These are phyloP conservation scores for Esperia sulphurella DNA, from an alignment of 2,888 invertebrate species.

Conservation along the genomic window DNA sequence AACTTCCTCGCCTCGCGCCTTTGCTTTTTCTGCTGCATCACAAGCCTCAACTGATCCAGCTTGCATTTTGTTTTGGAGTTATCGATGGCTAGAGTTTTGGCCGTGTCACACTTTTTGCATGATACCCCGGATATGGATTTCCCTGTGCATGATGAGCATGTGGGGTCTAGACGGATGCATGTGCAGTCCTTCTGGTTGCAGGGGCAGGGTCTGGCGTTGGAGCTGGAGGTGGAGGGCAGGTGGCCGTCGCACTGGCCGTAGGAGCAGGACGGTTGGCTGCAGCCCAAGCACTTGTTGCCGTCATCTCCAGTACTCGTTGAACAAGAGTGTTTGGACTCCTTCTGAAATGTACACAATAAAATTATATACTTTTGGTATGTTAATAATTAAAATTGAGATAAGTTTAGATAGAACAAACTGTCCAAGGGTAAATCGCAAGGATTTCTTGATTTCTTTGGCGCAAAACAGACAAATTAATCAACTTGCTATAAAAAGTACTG, in stretches of 20 bases:
- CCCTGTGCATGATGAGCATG: conserved; percentile 38
- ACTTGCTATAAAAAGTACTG: no score
- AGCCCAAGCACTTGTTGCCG: conserved; percentile 42
- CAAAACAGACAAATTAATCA: no score
- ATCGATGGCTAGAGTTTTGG: conserved; percentile 80
- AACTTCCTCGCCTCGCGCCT: conserved; percentile 88
- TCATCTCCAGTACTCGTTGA: conserved; percentile 37
- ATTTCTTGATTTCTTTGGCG: no score
- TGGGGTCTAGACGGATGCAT: conserved; percentile 34
- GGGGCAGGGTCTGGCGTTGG: conserved; percentile 16
- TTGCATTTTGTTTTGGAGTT: conserved; percentile 91
- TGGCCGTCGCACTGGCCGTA: conserved; percentile 64
- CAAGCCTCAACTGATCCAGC: conserved; percentile 90
- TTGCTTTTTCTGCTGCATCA: conserved; percentile 94
- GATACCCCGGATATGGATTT: conserved; percentile 30
- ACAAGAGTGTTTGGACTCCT: conserved; percentile 57
- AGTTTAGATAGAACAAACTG: no score
- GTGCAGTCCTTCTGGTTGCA: conserved; percentile 27
- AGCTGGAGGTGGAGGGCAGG: conserved; percentile 25
- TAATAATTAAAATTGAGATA: no score
- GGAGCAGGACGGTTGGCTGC: conserved; percentile 48
- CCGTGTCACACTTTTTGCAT: conserved; percentile 70
- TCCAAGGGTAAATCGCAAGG: no score
- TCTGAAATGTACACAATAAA: conserved; percentile 39
- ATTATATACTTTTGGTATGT: no score